These are phyloP conservation scores for Pardalotus punctatus DNA, from an alignment of 2,113 vertebrate genomes.

Conservation along the genomic window DNA sequence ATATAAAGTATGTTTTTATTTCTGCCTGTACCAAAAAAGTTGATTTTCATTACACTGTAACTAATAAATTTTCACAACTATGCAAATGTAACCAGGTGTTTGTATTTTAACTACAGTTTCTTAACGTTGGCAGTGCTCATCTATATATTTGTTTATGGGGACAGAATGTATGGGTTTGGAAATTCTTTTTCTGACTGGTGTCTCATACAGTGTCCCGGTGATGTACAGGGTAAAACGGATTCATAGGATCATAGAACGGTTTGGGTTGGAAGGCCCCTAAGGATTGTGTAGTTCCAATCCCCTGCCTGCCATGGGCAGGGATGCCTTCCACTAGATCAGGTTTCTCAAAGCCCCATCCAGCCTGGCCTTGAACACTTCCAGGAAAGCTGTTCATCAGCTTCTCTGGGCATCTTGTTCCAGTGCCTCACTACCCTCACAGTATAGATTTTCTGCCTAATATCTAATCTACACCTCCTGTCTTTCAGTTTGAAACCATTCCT, in stretches of 20 bases:
- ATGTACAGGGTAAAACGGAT: not conserved
- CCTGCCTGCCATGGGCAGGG: not conserved
- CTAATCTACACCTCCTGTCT: not conserved
- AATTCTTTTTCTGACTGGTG: not conserved
- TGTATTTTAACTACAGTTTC: not conserved
- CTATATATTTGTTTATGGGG: not conserved
- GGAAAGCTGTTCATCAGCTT: not conserved
- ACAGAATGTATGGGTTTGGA: not conserved
- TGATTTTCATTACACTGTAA: conserved; percentile 52
- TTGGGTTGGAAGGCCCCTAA: not conserved
- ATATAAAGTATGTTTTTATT: conserved; percentile 57
- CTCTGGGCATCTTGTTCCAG: not conserved
- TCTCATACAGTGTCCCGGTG: not conserved
- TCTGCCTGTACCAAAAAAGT: conserved; percentile 55
- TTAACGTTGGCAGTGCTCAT: not conserved
- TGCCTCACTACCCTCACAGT: not conserved
- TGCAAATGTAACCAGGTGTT: conserved; percentile 33
- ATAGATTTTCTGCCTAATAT: not conserved
- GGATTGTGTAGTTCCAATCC: not conserved
- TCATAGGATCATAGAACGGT: not conserved
- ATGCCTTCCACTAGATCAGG: not conserved
- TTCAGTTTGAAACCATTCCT: not conserved
- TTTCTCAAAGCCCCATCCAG: not conserved
- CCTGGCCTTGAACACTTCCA: not conserved
- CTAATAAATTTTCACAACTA: conserved; percentile 68